Base-by-base conservation (phyloP, 2,113 vertebrate genomes). In the Psephotus haematonotus region DNA sequence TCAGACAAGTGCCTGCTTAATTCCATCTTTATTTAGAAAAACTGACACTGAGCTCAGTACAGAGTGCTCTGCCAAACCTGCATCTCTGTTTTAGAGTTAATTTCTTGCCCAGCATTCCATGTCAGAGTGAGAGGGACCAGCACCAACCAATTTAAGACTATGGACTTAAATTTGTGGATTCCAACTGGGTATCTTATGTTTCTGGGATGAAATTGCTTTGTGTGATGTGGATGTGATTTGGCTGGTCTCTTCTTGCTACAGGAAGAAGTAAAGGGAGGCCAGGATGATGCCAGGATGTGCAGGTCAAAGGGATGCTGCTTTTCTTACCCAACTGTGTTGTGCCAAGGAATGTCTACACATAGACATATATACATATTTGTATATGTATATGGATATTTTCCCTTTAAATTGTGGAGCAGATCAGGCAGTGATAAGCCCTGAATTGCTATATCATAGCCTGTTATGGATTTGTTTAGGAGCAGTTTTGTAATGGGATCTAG, bases 1-100 rank as follows among this genome's bases (percentile, higher is more conserved):
- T 88, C 43, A 82, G 52, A 60, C 17, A 63, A 60, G 29, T 39
- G 12, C 70, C 69, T 86, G 60, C 46, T 67, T 91, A 71, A 78
- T 92, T 92, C 86, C 20, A 13, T 86, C 50, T 91, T 94, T 81
- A 55, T 95, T 86, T 82, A 71, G 64, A 69, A 93, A 90, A 91
- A 59, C 13, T 57, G 82, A 47, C 4, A 6, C 44, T 31, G 57
- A 77, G 63, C 68, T 93, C 55, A 59, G 76, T 25, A 27, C 72
- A 37, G 69, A 93, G 39, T 81, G 17, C 71, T 74, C 44, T 82
- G 67, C 59, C 81, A 89, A 84, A 72, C 53, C 62, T 47, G 17
- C n/a, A 24, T 62, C 67, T 69, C 37, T 69, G n/a, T 65, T 74
- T n/a, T 39, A 67, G 68, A 67, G 49, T 78, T 67, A 0, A 3